Conservation (phyloP, 1,140 invertebrate genomes). For the Pseudachorutes palmiensis region DNA sequence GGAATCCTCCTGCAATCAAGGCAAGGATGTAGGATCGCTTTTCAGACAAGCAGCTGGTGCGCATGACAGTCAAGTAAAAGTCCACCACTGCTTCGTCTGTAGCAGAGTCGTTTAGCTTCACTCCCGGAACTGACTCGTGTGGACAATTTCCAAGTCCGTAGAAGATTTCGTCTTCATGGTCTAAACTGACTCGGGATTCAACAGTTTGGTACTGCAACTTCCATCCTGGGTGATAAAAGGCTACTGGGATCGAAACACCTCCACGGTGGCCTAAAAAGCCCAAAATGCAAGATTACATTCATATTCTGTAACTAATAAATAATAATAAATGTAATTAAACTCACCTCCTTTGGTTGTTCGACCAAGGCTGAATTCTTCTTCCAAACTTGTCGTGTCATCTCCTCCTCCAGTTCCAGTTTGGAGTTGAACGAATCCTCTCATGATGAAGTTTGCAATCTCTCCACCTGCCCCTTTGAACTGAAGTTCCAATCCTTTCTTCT, state of each 20-base stretch:
- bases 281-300: too few species aligned
- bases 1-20: neutral
- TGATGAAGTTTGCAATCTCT: too few species aligned
- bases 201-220: neutral
- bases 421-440: too few species aligned
- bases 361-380: too few species aligned
- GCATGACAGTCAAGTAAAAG: neutral
- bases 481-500: neutral
- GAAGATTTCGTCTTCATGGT: conserved; percentile 2
- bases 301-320: too few species aligned
- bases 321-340: too few species aligned
- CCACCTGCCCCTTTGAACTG: too few species aligned
- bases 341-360: too few species aligned
- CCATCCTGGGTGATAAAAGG: conserved; percentile 1
- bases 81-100: neutral
- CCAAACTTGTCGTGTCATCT: too few species aligned
- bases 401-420: too few species aligned
- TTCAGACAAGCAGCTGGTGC: neutral
- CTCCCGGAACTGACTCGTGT: neutral
- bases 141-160: conserved; percentile 11
- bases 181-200: neutral
- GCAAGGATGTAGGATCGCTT: neutral
- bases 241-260: too few species aligned
- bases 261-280: too few species aligned
- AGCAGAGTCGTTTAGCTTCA: neutral